These are phyloP conservation scores for Neoarius graeffei DNA, from an alignment of 2,113 vertebrate genomes.

Conservation along the genomic window DNA sequence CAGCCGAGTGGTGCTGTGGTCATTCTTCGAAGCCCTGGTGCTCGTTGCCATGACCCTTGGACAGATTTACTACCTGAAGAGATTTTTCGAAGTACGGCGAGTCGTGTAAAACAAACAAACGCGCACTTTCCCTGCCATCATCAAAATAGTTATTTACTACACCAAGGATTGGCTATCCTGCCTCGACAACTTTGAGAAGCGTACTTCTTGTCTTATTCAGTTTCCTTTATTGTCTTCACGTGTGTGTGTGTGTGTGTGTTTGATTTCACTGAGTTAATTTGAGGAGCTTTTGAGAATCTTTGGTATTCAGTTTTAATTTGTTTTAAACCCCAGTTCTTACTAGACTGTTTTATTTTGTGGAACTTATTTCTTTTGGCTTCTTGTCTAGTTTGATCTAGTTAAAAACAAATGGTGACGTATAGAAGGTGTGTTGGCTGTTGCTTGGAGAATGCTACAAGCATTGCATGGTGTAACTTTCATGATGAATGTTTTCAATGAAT, in stretches of 20 bases:
- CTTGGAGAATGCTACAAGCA: neutral
- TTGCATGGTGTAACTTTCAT: constrained; percentile 42
- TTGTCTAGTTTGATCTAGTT: neutral
- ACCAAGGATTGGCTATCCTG: constrained; percentile 58
- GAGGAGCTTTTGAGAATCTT: constrained; percentile 37
- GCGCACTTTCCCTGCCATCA: constrained; percentile 57
- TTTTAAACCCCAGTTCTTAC: constrained; percentile 17
- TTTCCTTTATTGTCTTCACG: constrained; percentile 50
- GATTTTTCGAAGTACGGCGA: constrained; percentile 99
- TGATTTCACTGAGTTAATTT: constrained; percentile 48
- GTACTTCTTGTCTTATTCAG: constrained; percentile 33
- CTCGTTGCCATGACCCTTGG: constrained; percentile 98
- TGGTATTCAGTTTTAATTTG: constrained; percentile 17
- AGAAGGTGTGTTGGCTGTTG: neutral
- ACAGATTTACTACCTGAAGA: constrained; percentile 99
- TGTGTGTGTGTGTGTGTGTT: constrained; percentile 19
- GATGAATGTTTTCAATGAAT: constrained; percentile 78
- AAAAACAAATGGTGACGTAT: constrained; percentile 3
- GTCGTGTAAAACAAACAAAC: constrained; percentile 80
- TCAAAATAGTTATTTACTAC: constrained; percentile 69
- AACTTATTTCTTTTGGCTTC: constrained; percentile 11
- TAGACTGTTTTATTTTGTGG: neutral
- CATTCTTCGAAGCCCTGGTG: constrained; percentile 98
- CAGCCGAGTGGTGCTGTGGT: constrained; percentile 99
- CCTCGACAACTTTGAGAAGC: constrained; percentile 62